Conservation (phyloP, 2,888 invertebrate species). For the Macrosiphum euphorbiae region DNA sequence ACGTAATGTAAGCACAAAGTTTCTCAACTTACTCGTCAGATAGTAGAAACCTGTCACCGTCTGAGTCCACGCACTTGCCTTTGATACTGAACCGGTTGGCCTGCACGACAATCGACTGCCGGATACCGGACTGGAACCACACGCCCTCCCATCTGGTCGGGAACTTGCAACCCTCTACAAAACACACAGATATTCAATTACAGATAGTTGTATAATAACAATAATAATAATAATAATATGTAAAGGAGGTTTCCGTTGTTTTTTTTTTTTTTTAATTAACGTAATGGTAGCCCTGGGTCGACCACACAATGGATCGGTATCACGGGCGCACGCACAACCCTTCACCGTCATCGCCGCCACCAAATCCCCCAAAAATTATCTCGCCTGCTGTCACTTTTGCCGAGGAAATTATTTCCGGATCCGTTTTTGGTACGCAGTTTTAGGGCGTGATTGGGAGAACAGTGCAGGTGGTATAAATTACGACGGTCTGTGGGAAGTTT, state of each 20-base stretch:
- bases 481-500: not conserved
- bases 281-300: not conserved
- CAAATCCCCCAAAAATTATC: slow-evolving; percentile 34
- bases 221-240: not conserved
- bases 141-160: slow-evolving; percentile 88
- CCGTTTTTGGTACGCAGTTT: not conserved
- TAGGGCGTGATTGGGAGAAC: not conserved
- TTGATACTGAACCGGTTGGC: slow-evolving; percentile 86
- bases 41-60: slow-evolving; percentile 89
- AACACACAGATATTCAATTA: slow-evolving; percentile 8
- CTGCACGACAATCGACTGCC: slow-evolving; percentile 86
- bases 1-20: not conserved
- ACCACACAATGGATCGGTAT: slow-evolving; percentile 40
- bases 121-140: slow-evolving; percentile 92
- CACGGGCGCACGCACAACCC: not conserved
- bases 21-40: slow-evolving; percentile 85
- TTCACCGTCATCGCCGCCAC: not conserved
- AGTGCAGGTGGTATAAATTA: not conserved
- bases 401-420: slow-evolving; percentile 11
- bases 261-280: slow-evolving; percentile 45
- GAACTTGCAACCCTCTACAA: slow-evolving; percentile 81
- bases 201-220: not conserved
- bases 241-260: not conserved
- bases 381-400: slow-evolving; percentile 16
- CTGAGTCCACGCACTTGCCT: slow-evolving; percentile 85